Base-by-base conservation (phyloP, 2,113 vertebrate genomes). In the Oreochromis tanganicae region DNA sequence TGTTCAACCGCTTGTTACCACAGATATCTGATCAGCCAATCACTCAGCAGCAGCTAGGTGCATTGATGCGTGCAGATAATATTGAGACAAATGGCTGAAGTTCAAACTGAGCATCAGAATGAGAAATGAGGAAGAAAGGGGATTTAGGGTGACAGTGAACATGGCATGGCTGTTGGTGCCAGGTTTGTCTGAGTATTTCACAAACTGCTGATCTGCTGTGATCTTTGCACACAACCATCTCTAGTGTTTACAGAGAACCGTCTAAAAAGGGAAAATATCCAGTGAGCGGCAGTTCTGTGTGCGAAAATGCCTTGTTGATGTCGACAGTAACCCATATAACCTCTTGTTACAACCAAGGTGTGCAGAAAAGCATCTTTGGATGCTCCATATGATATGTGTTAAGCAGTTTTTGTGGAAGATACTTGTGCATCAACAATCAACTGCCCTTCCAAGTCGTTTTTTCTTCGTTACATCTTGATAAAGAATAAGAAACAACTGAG, bases 321-420 rank as follows among this genome's bases (percentile, higher is more conserved):
- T 4, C 21, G 2, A 71, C 12, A 43, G 0, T 43, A 16, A 16
- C 66, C 38, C 68, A 29, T 29, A 27, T 27, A 73, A 73, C 13
- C 46, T 46, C 38, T 0, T 0, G 21, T 73, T 73, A 10, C 68
- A 46, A 27, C 13, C 21, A 46, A 27, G 7, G 38, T 71, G 0
- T 41, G 63, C 63, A 24, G 63, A 68, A 41, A 41, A 68, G 36
- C 36, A 68, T 1, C 63, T n/a, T 66, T 66, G 61, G 61, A 63
- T 63, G 59, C 59, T 17, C 34, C 17, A 38, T 66, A 21, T 38
- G 32, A 36, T 1, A 0, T 36, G 32, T 63, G 17, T 63, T 63
- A 66, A 66, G 34, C 34, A 38, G 61, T 38, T 36, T 0, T 10
- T 13, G 4, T 66, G 32, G 34, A 66, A n/a, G 32, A 38, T 66